phyloP scores from a whole-genome alignment of 2,797 vertebrate genomes.

The Gallirallus australis region DNA sequence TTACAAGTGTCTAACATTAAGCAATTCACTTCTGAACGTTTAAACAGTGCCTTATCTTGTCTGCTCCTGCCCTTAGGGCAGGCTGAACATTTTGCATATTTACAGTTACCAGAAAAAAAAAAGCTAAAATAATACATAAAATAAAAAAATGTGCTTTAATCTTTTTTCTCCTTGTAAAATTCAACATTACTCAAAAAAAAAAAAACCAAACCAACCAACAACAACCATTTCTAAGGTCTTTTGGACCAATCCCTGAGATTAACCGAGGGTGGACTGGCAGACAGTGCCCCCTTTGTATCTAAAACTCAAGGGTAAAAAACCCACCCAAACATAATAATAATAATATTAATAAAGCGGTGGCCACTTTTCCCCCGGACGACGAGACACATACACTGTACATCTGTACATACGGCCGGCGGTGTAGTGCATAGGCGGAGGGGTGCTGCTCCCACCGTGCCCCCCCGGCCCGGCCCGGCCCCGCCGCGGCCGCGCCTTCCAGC shows the following conservation, averaged over 20 bases:
- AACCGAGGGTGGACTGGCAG: neutral
- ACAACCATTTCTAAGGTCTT: constrained; percentile 16
- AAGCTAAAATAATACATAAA: constrained; percentile 16
- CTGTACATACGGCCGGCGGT: constrained; percentile 60
- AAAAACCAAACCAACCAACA: no score
- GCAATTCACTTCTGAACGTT: constrained; percentile 41
- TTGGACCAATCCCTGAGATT: constrained; percentile 67
- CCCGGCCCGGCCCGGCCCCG: neutral
- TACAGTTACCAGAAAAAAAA: neutral
- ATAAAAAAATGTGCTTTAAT: constrained; percentile 51
- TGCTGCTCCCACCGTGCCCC: neutral
- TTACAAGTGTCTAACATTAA: constrained; percentile 53
- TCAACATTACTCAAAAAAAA: constrained; percentile 3
- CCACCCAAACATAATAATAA: constrained; percentile 52
- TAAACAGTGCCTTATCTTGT: constrained; percentile 26
- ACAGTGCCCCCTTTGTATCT: neutral
- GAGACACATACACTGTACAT: constrained; percentile 54
- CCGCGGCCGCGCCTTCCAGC: neutral
- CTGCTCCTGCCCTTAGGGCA: constrained; percentile 8
- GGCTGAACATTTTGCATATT: neutral
- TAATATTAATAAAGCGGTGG: constrained; percentile 43
- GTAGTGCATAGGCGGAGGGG: constrained; percentile 1
- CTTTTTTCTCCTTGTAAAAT: constrained; percentile 27
- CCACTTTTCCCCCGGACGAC: constrained; percentile 4
- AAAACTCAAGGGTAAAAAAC: constrained; percentile 29